A percentile compares a stretch with the other conserved stretches of the same genome.
Conservation (phyloP, 2,797 vertebrate genomes). For the Gadopsis marmoratus region DNA sequence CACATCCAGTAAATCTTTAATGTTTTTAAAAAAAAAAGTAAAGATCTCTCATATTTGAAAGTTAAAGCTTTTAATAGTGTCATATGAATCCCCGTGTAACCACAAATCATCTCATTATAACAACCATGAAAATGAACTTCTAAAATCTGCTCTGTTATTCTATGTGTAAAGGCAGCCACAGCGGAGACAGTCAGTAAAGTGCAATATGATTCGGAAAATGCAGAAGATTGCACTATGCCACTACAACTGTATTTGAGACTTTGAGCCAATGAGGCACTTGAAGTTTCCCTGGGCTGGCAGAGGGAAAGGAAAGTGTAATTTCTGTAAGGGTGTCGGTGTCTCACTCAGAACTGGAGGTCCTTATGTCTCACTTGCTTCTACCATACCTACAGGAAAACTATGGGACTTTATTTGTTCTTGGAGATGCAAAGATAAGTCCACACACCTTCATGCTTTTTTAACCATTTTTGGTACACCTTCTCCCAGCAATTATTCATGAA, state of each 20-base stretch:
- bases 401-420: slow-evolving; percentile 8
- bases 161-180: slow-evolving; percentile 56
- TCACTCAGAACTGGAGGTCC: slow-evolving; percentile 23
- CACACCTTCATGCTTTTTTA: neutral
- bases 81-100: slow-evolving; percentile 45
- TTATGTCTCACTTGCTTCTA: slow-evolving; percentile 22
- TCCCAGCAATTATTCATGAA: slow-evolving; percentile 2
- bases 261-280: slow-evolving; percentile 50
- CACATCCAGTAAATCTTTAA: slow-evolving; percentile 5
- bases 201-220: slow-evolving; percentile 71
- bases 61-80: slow-evolving; percentile 42
- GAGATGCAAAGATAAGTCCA: slow-evolving; percentile 4
- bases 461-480: neutral
- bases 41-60: slow-evolving; percentile 35
- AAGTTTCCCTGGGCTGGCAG: slow-evolving; percentile 51
- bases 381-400: slow-evolving; percentile 10
- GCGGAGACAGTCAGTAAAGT: slow-evolving; percentile 60
- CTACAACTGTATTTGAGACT: slow-evolving; percentile 59
- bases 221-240: slow-evolving; percentile 74
- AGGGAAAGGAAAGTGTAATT: slow-evolving; percentile 47
- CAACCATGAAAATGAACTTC: slow-evolving; percentile 65
- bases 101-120: slow-evolving; percentile 61
- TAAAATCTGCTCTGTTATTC: slow-evolving; percentile 63
- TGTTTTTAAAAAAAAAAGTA: slow-evolving; percentile 4
- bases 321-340: slow-evolving; percentile 1